Percentiles rank a stretch among this genome's conserved stretches.
These are phyloP conservation scores for Dissostichus mawsoni DNA, from an alignment of 2,113 vertebrate species.

Conservation along the genomic window DNA sequence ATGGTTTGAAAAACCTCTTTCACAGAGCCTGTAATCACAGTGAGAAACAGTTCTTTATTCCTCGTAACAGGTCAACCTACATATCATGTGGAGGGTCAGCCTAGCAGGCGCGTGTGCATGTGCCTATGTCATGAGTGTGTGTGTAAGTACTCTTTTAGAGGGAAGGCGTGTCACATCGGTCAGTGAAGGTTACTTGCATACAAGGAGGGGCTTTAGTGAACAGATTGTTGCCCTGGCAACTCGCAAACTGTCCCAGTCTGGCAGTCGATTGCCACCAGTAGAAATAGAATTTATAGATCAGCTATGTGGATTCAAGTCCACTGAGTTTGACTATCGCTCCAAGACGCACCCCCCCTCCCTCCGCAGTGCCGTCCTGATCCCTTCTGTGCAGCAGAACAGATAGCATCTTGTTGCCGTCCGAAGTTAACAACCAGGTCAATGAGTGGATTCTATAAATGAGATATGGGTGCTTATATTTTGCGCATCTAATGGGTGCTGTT, in stretches of 20 bases:
- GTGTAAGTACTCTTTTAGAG: constrained; percentile 35
- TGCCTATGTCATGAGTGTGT: constrained; percentile 19
- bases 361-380: constrained; percentile 29
- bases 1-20: constrained; percentile 65
- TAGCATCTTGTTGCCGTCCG: constrained; percentile 69
- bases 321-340: constrained; percentile 37
- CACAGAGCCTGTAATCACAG: constrained; percentile 25
- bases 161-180: constrained; percentile 44
- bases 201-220: constrained; percentile 59
- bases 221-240: constrained; percentile 81
- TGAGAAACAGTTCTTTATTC: neutral
- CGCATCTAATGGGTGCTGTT: constrained; percentile 44
- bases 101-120: constrained; percentile 22
- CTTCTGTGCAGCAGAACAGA: constrained; percentile 48
- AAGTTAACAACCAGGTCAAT: constrained; percentile 44
- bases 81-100: neutral
- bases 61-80: neutral
- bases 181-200: constrained; percentile 46
- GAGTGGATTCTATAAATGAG: constrained; percentile 44
- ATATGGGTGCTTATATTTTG: constrained; percentile 59
- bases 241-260: constrained; percentile 65
- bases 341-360: constrained; percentile 57
- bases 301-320: constrained; percentile 46
- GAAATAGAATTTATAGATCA: constrained; percentile 74
- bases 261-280: constrained; percentile 59